These are phyloP conservation scores for Manis javanica DNA, from an alignment of 2,797 vertebrate genomes.

Conservation along the genomic window DNA sequence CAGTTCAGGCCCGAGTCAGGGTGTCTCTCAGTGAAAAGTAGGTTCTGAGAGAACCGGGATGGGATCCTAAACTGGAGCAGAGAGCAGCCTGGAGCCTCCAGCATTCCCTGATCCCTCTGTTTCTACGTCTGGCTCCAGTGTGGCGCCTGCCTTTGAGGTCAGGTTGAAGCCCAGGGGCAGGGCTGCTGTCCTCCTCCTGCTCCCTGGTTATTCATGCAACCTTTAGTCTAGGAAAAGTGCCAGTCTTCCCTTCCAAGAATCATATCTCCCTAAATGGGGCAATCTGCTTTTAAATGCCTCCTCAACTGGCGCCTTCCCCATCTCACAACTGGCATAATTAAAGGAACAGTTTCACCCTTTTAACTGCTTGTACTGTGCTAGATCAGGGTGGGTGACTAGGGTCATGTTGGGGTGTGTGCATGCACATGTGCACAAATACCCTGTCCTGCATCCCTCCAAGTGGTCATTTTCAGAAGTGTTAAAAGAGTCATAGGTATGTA, in stretches of 20 bases:
- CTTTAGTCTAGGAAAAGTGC: slow-evolving; percentile 68
- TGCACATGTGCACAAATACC: too few species aligned
- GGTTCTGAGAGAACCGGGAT: not conserved
- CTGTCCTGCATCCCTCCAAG: not conserved
- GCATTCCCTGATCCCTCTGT: not conserved
- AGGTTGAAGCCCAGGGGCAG: not conserved
- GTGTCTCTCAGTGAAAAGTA: not conserved
- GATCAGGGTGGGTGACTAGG: not conserved
- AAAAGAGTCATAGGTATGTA: not conserved
- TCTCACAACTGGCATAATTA: slow-evolving; percentile 35
- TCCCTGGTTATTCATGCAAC: slow-evolving; percentile 47
- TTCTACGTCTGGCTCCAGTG: not conserved
- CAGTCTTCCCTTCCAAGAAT: slow-evolving; percentile 71
- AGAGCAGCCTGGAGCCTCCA: not conserved
- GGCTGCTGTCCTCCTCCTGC: slow-evolving; percentile 13
- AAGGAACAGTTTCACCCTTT: slow-evolving; percentile 55
- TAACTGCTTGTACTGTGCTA: not conserved
- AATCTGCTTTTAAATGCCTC: slow-evolving; percentile 66
- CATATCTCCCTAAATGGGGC: slow-evolving; percentile 72
- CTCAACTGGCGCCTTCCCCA: slow-evolving; percentile 59
- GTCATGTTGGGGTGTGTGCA: fast-evolving
- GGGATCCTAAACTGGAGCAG: not conserved
- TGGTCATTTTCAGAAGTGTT: not conserved
- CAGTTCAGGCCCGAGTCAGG: not conserved
- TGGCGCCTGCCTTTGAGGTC: slow-evolving; percentile 29